phyloP scores from a whole-genome alignment of 2,797 vertebrate species.

The Pangasius larnaudii region DNA sequence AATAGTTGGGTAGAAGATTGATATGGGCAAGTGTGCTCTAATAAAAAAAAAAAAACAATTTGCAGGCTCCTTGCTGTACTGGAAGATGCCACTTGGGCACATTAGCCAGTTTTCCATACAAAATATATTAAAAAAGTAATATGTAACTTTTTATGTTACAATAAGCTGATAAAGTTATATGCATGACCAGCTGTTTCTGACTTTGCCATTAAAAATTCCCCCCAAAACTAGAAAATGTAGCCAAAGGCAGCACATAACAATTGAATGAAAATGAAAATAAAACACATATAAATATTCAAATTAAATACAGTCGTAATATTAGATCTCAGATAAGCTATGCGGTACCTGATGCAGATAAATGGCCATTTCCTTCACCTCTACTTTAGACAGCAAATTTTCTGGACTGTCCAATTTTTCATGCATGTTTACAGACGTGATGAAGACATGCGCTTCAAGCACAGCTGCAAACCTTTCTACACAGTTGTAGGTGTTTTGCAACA shows the following conservation, averaged over 20 bases:
- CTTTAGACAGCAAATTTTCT: neutral
- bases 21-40: neutral
- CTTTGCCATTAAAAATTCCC: too few relatives aligned
- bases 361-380: neutral
- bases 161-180: neutral
- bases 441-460: neutral
- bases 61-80: neutral
- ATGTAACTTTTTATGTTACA: neutral
- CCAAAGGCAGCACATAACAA: too few relatives aligned
- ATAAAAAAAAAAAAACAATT: neutral
- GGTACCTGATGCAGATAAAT: neutral
- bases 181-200: neutral
- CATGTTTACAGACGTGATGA: neutral
- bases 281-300: neutral
- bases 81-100: neutral
- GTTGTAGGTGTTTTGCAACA: neutral
- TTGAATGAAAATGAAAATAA: neutral
- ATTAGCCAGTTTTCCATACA: neutral
- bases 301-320: neutral
- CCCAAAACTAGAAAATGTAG: too few relatives aligned
- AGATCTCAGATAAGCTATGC: neutral
- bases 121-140: too few relatives aligned
- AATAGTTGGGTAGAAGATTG: neutral
- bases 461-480: neutral
- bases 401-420: too few relatives aligned